phyloP scores from a whole-genome alignment of 2,888 invertebrate genomes.

The Ormyrus pomaceus region DNA sequence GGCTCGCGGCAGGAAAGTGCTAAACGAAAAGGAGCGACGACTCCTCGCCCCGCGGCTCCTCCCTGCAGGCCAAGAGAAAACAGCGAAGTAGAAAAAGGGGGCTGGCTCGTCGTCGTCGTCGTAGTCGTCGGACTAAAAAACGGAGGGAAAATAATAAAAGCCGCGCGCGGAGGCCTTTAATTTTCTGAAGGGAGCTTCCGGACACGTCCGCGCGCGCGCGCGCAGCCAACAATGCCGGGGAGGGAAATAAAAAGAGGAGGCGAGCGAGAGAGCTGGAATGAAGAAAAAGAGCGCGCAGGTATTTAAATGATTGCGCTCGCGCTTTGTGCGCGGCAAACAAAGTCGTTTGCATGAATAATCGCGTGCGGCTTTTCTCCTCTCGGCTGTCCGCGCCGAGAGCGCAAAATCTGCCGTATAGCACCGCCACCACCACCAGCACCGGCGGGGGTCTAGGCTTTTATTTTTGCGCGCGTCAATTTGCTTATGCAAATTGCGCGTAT shows the following conservation, averaged over 20 bases:
- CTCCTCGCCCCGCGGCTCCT: slow-evolving; percentile 3
- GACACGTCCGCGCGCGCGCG: slow-evolving; percentile 27
- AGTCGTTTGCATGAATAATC: slow-evolving; percentile 54
- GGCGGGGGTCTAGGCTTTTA: slow-evolving; percentile 20
- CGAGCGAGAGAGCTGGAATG: not conserved
- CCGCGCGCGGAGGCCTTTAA: slow-evolving; percentile 25
- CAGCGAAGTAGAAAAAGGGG: not conserved
- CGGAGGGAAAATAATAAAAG: slow-evolving; percentile 17
- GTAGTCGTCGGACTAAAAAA: not conserved
- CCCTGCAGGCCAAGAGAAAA: not conserved
- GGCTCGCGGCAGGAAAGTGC: slow-evolving; percentile 33
- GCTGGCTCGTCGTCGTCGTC: too few relatives aligned
- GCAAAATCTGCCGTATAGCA: too few relatives aligned
- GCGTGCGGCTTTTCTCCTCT: slow-evolving; percentile 6
- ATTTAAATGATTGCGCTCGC: slow-evolving; percentile 47
- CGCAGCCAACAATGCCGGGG: slow-evolving; percentile 25
- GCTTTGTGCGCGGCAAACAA: slow-evolving; percentile 40
- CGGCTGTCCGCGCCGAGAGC: not conserved
- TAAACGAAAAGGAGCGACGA: slow-evolving; percentile 6
- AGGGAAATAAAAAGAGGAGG: not conserved
- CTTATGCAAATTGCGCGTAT: slow-evolving; percentile 46
- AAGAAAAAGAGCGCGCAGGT: not conserved
- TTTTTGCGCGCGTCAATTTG: slow-evolving; percentile 40
- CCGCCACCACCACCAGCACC: too few relatives aligned
- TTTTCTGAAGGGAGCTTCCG: slow-evolving; percentile 45